These are phyloP conservation scores for Odontomachus brunneus DNA, from an alignment of 1,140 invertebrate genomes.

Conservation along the genomic window DNA sequence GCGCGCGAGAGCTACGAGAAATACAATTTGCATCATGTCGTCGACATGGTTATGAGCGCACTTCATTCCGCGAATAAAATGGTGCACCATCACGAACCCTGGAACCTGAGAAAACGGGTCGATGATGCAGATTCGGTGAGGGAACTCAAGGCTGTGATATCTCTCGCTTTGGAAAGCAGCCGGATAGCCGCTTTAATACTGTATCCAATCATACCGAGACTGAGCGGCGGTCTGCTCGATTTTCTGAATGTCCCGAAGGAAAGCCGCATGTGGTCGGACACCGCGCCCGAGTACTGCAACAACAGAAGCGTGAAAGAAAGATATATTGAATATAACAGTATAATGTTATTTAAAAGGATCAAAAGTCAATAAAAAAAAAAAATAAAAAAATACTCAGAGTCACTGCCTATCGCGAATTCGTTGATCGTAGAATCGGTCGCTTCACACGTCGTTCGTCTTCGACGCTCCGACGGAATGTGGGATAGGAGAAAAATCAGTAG, in stretches of 20 bases:
- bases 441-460: no score
- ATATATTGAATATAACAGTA: conserved; percentile 39
- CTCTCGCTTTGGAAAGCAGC: conserved; percentile 93
- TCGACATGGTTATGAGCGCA: conserved; percentile 91
- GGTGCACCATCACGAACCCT: conserved; percentile 94
- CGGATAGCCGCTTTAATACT: conserved; percentile 92
- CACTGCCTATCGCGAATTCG: conserved; percentile 8
- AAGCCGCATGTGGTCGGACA: conserved; percentile 86
- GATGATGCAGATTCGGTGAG: conserved; percentile 83
- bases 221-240: conserved; percentile 87
- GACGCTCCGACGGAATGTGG: not conserved
- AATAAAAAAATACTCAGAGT: conserved; percentile 31
- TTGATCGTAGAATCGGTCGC: not conserved
- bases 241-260: conserved; percentile 87
- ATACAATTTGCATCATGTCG: conserved; percentile 93
- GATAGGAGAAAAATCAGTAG: conserved; percentile 21
- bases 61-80: conserved; percentile 94
- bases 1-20: conserved; percentile 90
- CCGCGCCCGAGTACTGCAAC: conserved; percentile 69
- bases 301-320: conserved; percentile 7
- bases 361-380: conserved; percentile 47
- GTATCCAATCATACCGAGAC: conserved; percentile 93
- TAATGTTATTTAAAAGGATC: conserved; percentile 73
- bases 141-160: conserved; percentile 91
- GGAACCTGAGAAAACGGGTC: conserved; percentile 90